Conservation (phyloP, 1,140 invertebrate species). For the Coelopa frigida region DNA sequence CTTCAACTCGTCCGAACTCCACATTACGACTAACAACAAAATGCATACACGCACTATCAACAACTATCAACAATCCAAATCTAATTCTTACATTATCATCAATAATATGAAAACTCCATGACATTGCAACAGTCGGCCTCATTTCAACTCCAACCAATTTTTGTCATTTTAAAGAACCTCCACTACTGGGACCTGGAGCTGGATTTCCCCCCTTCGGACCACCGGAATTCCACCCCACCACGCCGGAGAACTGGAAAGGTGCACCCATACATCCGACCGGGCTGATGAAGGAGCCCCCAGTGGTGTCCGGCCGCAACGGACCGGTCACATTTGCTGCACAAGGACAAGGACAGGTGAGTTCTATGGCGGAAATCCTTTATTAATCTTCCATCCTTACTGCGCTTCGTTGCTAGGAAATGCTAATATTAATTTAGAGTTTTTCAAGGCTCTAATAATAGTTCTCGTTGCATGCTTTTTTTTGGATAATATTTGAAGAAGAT, state of each 20-base stretch:
- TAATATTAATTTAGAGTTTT: too few species aligned
- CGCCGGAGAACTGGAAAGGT: slow-evolving; percentile 43
- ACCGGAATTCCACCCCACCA: slow-evolving; percentile 43
- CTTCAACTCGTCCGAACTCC: too few species aligned
- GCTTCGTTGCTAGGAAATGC: too few species aligned
- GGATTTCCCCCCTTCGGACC: slow-evolving; percentile 41
- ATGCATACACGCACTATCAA: background rate
- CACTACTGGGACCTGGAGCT: slow-evolving; percentile 43
- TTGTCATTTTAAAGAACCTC: slow-evolving; percentile 46
- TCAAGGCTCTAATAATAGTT: too few species aligned
- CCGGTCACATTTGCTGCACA: slow-evolving; percentile 39
- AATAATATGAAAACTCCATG: slow-evolving; percentile 7
- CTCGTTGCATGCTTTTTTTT: too few species aligned
- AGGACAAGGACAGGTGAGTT: slow-evolving; percentile 41
- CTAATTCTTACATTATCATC: background rate
- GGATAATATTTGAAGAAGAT: too few species aligned
- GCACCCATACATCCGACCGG: slow-evolving; percentile 40
- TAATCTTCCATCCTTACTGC: too few species aligned
- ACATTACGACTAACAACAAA: slow-evolving; percentile 15
- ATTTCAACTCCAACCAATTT: slow-evolving; percentile 41
- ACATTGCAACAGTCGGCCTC: slow-evolving; percentile 23
- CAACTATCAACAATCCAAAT: slow-evolving; percentile 18
- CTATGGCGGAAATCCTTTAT: background rate
- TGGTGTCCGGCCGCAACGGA: slow-evolving; percentile 40
- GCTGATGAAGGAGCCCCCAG: slow-evolving; percentile 43